Evolutionary conservation across 2,888 invertebrate genomes (phyloP).

Genomic region (Creontiades dilutus): DNA sequence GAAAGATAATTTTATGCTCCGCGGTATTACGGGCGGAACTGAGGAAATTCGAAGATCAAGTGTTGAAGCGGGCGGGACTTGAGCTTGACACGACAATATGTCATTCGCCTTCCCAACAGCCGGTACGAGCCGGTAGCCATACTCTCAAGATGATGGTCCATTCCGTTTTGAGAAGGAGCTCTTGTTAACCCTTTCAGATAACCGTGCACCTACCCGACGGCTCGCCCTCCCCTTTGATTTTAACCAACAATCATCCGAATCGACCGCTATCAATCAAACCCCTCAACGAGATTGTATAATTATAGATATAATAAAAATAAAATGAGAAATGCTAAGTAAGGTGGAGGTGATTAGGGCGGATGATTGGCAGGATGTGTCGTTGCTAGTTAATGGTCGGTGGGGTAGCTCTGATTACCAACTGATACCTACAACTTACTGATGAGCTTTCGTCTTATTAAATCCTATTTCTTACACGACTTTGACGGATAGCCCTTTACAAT

Average conservation of each 20-base stretch:
- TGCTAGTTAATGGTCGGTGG: conserved; percentile 67
- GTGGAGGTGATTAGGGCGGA: conserved; percentile 70
- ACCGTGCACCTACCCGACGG: conserved; percentile 20
- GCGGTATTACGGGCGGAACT: conserved; percentile 8
- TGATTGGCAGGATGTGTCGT: conserved; percentile 73
- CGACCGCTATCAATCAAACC: conserved; percentile 56
- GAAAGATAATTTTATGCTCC: neutral
- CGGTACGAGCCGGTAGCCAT: conserved; percentile 50
- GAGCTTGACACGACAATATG: conserved; percentile 33
- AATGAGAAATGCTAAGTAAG: conserved; percentile 73
- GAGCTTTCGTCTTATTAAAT: conserved; percentile 71
- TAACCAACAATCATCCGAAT: conserved; percentile 68
- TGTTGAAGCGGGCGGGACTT: neutral
- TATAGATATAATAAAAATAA: conserved; percentile 73
- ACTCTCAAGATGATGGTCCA: neutral
- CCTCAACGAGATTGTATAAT: conserved; percentile 71
- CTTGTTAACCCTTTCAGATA: conserved; percentile 62
- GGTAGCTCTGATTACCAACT: conserved; percentile 71
- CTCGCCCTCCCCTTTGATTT: conserved; percentile 53
- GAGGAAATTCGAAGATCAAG: neutral
- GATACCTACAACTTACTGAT: conserved; percentile 71
- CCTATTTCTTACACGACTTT: conserved; percentile 71
- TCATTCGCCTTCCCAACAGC: conserved; percentile 26
- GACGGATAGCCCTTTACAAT: conserved; percentile 69
- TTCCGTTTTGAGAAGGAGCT: conserved; percentile 37